Evolutionary conservation across 2,797 vertebrate genomes (phyloP).

Genomic region (Mergus octosetaceus): DNA sequence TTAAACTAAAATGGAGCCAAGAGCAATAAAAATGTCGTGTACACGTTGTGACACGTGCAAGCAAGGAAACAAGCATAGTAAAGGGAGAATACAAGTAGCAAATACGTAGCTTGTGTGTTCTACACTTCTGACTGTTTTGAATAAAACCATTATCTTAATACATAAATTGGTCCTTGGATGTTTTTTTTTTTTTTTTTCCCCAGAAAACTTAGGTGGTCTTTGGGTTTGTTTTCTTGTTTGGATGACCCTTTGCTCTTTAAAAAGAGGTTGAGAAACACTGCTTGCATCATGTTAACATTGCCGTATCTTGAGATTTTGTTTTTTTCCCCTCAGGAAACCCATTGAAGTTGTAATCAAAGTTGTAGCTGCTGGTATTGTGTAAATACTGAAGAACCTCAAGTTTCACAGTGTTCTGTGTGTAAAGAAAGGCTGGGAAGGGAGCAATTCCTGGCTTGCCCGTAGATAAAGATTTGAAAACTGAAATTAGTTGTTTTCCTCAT

Average conservation of each 20-base stretch:
- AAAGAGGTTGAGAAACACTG: neutral
- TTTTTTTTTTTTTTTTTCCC: neutral
- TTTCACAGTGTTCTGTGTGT: neutral
- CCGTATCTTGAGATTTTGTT: neutral
- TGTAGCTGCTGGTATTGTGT: neutral
- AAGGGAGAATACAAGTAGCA: neutral
- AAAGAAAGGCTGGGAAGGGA: neutral
- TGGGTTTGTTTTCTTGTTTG: neutral
- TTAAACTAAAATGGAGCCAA: neutral
- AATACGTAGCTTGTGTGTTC: neutral
- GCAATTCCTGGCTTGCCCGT: neutral
- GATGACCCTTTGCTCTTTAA: neutral
- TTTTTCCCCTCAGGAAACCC: neutral
- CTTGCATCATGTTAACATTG: neutral
- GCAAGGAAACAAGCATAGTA: neutral
- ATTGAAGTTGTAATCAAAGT: neutral
- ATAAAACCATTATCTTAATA: neutral
- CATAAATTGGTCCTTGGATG: neutral
- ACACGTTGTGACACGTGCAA: accelerated
- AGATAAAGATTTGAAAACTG: neutral
- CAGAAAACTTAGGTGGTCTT: neutral
- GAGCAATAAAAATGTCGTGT: neutral
- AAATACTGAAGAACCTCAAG: neutral
- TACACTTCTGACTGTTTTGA: neutral
- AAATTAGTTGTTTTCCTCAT: neutral